Evolutionary conservation across 2,113 vertebrate genomes (phyloP).

Genomic region (Mesembrinibis cayennensis): DNA sequence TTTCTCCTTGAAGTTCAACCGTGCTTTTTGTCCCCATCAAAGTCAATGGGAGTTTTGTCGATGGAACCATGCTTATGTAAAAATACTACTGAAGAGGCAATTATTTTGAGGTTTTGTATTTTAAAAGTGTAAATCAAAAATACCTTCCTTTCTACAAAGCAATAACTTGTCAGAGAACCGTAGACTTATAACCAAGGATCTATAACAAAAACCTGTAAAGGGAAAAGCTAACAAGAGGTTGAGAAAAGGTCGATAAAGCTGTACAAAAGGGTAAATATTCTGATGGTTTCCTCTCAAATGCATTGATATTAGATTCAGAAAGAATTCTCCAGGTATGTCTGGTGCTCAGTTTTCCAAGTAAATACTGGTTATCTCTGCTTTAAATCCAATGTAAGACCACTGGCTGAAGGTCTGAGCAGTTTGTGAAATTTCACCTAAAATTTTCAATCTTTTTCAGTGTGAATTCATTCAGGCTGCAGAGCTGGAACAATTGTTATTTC

Average conservation of each 20-base stretch:
- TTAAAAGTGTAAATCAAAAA: constrained; percentile 8
- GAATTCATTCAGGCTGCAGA: neutral
- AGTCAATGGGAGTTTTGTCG: neutral
- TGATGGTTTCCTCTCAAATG: constrained; percentile 37
- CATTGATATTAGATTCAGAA: constrained; percentile 42
- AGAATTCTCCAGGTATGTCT: constrained; percentile 29
- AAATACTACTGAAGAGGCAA: neutral
- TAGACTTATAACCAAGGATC: constrained; percentile 29
- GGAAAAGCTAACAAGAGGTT: constrained; percentile 47
- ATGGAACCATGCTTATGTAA: neutral
- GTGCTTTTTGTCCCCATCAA: neutral
- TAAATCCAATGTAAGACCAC: neutral
- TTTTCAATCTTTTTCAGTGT: neutral
- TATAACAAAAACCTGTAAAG: constrained; percentile 45
- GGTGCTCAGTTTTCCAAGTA: constrained; percentile 14
- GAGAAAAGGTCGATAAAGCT: constrained; percentile 45
- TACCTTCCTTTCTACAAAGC: neutral
- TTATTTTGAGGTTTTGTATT: neutral
- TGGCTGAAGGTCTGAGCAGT: neutral
- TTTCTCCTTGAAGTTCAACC: neutral
- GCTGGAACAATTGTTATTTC: constrained; percentile 8
- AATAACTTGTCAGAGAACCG: neutral
- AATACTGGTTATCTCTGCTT: constrained; percentile 33
- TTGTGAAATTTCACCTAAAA: constrained; percentile 34
- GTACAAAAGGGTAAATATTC: constrained; percentile 57